Conservation (phyloP, 2,797 vertebrate species). For the Etheostoma nigrum region DNA sequence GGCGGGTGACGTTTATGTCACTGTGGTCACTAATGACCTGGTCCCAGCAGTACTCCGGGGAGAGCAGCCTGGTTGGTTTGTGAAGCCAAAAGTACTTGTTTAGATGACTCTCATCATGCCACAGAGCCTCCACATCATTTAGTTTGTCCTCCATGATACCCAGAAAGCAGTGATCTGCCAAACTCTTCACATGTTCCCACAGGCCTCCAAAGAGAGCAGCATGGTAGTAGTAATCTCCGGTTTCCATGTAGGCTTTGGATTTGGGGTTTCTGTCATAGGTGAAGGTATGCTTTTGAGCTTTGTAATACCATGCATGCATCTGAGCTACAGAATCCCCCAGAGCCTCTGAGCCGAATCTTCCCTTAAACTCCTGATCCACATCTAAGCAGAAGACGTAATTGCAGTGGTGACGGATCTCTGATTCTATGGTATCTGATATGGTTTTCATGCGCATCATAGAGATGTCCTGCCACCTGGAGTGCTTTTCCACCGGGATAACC, state of each 20-base stretch:
- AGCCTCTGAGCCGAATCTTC: constrained; percentile 76
- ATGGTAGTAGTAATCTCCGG: constrained; percentile 78
- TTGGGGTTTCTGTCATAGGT: constrained; percentile 73
- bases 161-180: constrained; percentile 61
- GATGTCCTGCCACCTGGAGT: constrained; percentile 63
- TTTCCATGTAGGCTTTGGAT: constrained; percentile 71
- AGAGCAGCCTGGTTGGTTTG: constrained; percentile 75
- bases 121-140: constrained; percentile 71
- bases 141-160: constrained; percentile 72
- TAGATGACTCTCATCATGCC: constrained; percentile 82
- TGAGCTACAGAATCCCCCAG: constrained; percentile 75
- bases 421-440: constrained; percentile 74
- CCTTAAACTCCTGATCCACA: constrained; percentile 82
- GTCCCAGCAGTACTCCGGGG: constrained; percentile 80
- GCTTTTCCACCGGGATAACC: constrained; percentile 33
- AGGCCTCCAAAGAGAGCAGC: constrained; percentile 77
- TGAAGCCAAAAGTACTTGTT: constrained; percentile 78
- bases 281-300: constrained; percentile 39
- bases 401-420: constrained; percentile 65
- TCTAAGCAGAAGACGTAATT: constrained; percentile 85
- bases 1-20: constrained; percentile 62
- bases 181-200: constrained; percentile 56
- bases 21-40: neutral
- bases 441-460: constrained; percentile 67
- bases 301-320: constrained; percentile 74